Conservation (phyloP, 2,113 vertebrate species). For the Ictalurus punctatus region DNA sequence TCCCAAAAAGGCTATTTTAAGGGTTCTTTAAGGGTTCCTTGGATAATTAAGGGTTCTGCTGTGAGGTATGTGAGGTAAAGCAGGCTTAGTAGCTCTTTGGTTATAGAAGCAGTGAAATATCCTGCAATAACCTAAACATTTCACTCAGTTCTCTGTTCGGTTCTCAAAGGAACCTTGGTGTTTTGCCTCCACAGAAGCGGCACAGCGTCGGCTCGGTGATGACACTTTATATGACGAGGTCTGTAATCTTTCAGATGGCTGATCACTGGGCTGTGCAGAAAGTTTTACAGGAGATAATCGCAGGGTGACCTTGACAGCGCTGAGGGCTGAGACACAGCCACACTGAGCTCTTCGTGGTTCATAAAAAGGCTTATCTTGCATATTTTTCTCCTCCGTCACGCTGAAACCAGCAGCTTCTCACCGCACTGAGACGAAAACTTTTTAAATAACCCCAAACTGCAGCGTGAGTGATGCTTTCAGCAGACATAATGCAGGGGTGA, state of each 20-base stretch:
- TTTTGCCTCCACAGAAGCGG: conserved; percentile 24
- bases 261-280: conserved; percentile 45
- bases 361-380: conserved; percentile 31
- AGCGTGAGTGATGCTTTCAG: conserved; percentile 4
- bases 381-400: conserved; percentile 19
- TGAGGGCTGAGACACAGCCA: conserved; percentile 39
- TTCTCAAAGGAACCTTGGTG: conserved; percentile 20
- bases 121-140: conserved; percentile 1
- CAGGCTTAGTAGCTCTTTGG: neutral
- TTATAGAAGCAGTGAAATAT: neutral
- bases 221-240: conserved; percentile 50
- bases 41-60: neutral
- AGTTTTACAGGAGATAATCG: conserved; percentile 44
- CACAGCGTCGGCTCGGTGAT: conserved; percentile 21
- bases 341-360: neutral
- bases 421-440: neutral
- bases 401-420: neutral
- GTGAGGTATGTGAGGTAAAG: neutral
- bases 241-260: conserved; percentile 50
- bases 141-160: neutral
- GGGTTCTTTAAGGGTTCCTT: neutral
- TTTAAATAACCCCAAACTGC: neutral
- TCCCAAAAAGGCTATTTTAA: neutral
- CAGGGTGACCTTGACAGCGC: conserved; percentile 50
- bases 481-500: conserved; percentile 7